A percentile compares a stretch with the other conserved stretches of the same genome.
Evolutionary conservation across 2,113 vertebrate species (phyloP).

Genomic region (Gopherus flavomarginatus): DNA sequence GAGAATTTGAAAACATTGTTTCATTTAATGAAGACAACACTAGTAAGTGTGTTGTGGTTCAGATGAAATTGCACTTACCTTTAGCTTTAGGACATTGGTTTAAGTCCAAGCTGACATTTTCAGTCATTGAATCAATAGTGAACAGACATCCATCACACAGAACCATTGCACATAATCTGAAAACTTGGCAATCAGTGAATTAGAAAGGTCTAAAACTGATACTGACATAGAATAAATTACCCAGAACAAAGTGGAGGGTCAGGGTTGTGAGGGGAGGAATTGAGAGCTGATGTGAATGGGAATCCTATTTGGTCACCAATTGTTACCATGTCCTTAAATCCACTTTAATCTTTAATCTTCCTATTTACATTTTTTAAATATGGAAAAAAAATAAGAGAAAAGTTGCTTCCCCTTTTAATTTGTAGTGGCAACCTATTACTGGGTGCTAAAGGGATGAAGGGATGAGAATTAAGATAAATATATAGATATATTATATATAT

Average conservation of each 20-base stretch:
- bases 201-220: background rate
- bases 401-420: background rate
- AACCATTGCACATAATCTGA: conserved; percentile 17
- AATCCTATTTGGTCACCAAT: background rate
- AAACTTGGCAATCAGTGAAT: conserved; percentile 20
- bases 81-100: conserved; percentile 62
- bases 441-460: background rate
- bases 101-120: conserved; percentile 56
- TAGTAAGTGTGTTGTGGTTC: background rate
- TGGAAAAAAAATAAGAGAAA: background rate
- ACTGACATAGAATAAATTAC: conserved; percentile 21
- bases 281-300: background rate
- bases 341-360: background rate
- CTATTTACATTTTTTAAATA: background rate
- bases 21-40: conserved; percentile 47
- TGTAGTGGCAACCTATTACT: background rate
- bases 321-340: background rate
- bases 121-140: conserved; percentile 30
- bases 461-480: background rate
- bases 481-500: no score
- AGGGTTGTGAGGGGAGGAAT: background rate
- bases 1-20: conserved; percentile 32
- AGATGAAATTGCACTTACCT: conserved; percentile 51
- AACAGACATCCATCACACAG: background rate
- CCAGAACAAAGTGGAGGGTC: background rate